phyloP scores from a whole-genome alignment of 2,113 vertebrate species.

The human (Homo sapiens) region GRCh38 chr7:3749501-3750000 shows the following conservation, averaged over 20 bases:
- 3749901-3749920: not conserved
- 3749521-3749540: too few relatives aligned
- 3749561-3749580: too few relatives aligned
- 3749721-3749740: accelerated
- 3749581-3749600: too few relatives aligned
- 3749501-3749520: too few relatives aligned
- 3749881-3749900: not conserved
- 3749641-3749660: not conserved
- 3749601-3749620: not conserved
- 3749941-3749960: not conserved
- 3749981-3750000: not conserved
- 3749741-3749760: accelerated
- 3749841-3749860: not conserved
- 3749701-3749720: not conserved
- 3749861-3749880: not conserved
- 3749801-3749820: not conserved
- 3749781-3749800: accelerated
- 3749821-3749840: not conserved
- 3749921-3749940: not conserved
- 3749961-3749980: not conserved
- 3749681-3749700: not conserved
- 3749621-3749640: not conserved
- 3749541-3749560: too few relatives aligned
- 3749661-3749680: accelerated
- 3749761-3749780: accelerated